phyloP scores from a whole-genome alignment of 2,797 vertebrate species.

The Lepilemur ruficaudatus region DNA sequence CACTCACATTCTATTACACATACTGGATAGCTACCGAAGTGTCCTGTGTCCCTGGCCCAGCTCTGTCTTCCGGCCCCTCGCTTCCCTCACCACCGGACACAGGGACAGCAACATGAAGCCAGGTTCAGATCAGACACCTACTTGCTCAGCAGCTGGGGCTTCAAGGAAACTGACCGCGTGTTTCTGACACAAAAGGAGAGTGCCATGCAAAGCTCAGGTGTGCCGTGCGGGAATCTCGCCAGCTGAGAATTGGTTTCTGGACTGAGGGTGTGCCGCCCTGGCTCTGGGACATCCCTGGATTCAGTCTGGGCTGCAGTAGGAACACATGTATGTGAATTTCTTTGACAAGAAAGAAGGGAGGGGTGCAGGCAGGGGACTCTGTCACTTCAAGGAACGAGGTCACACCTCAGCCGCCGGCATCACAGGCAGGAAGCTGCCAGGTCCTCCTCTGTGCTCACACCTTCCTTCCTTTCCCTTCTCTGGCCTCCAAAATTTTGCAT shows the following conservation, averaged over 20 bases:
- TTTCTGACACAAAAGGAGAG: background rate
- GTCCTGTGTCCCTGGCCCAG: background rate
- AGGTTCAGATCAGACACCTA: background rate
- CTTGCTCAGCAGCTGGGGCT: background rate
- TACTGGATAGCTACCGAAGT: background rate
- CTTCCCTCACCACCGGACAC: no score
- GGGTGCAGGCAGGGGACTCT: accelerated
- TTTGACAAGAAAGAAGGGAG: background rate
- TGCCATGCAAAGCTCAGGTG: background rate
- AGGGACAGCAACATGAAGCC: accelerated
- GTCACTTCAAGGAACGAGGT: no score
- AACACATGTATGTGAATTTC: background rate
- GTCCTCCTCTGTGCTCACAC: background rate
- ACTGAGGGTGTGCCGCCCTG: no score
- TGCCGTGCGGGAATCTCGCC: accelerated
- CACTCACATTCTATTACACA: background rate
- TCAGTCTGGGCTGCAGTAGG: no score
- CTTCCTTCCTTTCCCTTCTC: background rate
- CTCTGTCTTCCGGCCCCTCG: no score
- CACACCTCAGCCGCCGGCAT: background rate
- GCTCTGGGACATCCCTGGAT: no score
- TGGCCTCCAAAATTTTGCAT: background rate
- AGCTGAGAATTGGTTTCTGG: background rate
- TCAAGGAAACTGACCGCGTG: background rate
- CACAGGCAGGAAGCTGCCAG: background rate